Conservation (phyloP, 2,113 vertebrate genomes). For the Ascaphus truei region DNA sequence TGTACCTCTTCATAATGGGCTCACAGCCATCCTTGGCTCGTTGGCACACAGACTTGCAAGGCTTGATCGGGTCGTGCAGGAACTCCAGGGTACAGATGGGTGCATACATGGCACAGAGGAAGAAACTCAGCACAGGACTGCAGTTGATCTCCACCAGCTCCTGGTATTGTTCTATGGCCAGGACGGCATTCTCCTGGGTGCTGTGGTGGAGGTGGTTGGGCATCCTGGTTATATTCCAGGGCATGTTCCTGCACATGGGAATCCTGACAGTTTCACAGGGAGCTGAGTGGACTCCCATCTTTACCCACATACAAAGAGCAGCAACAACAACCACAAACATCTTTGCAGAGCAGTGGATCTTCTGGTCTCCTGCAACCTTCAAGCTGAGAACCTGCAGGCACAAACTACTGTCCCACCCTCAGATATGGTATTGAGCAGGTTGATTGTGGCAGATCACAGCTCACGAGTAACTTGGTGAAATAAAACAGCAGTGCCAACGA, state of each 20-base stretch:
- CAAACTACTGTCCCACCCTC: not conserved
- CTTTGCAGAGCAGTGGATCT: not conserved
- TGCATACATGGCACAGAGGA: conserved; percentile 75
- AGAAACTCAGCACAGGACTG: conserved; percentile 67
- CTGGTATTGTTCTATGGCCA: conserved; percentile 72
- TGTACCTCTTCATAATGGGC: conserved; percentile 71
- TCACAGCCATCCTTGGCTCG: conserved; percentile 69
- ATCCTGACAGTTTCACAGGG: conserved; percentile 75
- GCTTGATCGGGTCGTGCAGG: conserved; percentile 72
- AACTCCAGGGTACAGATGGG: conserved; percentile 74
- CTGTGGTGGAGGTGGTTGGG: conserved; percentile 80
- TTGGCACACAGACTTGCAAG: conserved; percentile 70
- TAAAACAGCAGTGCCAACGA: not conserved
- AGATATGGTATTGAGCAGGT: not conserved
- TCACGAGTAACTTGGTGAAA: not conserved
- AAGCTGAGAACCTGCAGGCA: too few species aligned
- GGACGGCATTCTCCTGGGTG: conserved; percentile 74
- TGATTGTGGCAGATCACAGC: not conserved
- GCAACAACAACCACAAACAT: conserved; percentile 40
- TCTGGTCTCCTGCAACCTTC: not conserved
- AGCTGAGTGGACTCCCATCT: conserved; percentile 56
- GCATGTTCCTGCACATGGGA: conserved; percentile 73
- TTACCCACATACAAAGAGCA: conserved; percentile 52
- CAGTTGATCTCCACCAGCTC: conserved; percentile 70
- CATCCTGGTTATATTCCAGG: conserved; percentile 78